Evolutionary conservation across 2,888 invertebrate genomes (phyloP).

Genomic region (Augochlorella aurata): DNA sequence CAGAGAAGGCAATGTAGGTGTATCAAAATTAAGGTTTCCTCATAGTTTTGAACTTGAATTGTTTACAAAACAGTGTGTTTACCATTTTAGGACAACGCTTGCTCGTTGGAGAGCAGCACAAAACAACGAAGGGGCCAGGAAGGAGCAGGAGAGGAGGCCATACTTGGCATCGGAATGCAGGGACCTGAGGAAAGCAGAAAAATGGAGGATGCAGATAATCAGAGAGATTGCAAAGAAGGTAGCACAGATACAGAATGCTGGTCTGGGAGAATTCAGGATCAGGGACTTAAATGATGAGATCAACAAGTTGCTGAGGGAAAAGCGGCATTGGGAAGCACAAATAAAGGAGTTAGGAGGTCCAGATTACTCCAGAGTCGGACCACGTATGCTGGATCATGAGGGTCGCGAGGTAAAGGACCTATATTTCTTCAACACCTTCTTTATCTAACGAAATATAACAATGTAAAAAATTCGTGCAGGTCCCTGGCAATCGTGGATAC

Average conservation of each 20-base stretch:
- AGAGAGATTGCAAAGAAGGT: constrained; percentile 99
- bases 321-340: constrained; percentile 98
- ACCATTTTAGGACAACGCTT: constrained; percentile 92
- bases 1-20: constrained; percentile 89
- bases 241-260: constrained; percentile 99
- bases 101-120: constrained; percentile 99
- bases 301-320: constrained; percentile 97
- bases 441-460: neutral
- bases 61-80: constrained; percentile 5
- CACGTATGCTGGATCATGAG: constrained; percentile 96
- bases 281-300: constrained; percentile 99
- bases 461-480: constrained; percentile 78
- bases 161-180: constrained; percentile 97
- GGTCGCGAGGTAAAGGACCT: constrained; percentile 88
- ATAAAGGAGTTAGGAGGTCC: constrained; percentile 97
- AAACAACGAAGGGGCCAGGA: constrained; percentile 91
- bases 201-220: constrained; percentile 98
- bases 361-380: constrained; percentile 95
- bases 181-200: constrained; percentile 95
- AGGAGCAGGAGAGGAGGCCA: constrained; percentile 93
- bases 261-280: constrained; percentile 99
- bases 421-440: neutral
- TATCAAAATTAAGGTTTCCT: neutral
- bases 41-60: neutral
- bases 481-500: constrained; percentile 98